phyloP scores from a whole-genome alignment of 2,797 vertebrate species.

The Smutsia gigantea region DNA sequence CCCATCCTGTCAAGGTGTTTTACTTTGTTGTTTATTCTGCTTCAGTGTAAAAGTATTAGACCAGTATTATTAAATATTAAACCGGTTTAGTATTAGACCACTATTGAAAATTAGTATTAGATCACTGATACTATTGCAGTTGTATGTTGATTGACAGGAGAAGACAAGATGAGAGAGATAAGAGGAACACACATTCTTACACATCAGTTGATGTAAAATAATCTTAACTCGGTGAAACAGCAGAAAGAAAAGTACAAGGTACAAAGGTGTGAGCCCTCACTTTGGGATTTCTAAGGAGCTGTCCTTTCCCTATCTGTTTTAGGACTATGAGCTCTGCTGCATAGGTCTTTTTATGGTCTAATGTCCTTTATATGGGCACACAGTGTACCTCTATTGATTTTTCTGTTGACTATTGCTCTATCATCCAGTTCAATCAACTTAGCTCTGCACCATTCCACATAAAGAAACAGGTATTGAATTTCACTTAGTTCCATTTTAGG shows the following conservation, averaged over 20 bases:
- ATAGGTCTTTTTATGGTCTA: neutral
- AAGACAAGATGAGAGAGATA: neutral
- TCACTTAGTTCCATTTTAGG: conserved; percentile 10
- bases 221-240: neutral
- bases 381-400: neutral
- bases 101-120: neutral
- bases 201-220: neutral
- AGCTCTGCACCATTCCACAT: neutral
- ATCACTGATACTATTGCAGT: neutral
- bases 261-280: neutral
- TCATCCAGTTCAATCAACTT: neutral
- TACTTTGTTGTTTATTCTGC: neutral
- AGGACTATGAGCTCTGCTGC: neutral
- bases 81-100: neutral
- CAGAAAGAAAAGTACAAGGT: neutral
- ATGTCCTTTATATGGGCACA: neutral
- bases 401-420: conserved; percentile 26
- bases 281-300: neutral
- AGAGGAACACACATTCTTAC: neutral
- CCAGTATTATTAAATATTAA: neutral
- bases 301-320: neutral
- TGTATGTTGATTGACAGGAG: neutral
- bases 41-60: neutral
- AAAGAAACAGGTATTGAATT: conserved; percentile 48
- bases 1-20: neutral